These are phyloP conservation scores for Bombycilla garrulus DNA, from an alignment of 2,113 vertebrate species.

Conservation along the genomic window DNA sequence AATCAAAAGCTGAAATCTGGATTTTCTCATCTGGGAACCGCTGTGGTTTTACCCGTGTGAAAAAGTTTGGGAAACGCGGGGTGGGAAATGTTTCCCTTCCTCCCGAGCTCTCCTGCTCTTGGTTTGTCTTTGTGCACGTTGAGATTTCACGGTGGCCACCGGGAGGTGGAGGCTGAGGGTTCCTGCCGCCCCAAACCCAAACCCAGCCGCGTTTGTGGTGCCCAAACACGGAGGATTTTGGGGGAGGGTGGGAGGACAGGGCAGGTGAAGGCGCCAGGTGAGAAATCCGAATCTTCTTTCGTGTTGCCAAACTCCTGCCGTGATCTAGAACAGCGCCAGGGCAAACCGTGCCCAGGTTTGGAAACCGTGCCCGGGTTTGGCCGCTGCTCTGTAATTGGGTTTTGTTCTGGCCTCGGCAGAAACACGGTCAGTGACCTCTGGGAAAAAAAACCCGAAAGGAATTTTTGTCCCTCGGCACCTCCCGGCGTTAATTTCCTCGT, in stretches of 20 bases:
- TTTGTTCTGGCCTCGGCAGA: neutral
- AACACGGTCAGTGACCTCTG: rapidly evolving
- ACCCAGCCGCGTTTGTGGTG: neutral
- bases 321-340: neutral
- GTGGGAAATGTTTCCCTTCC: neutral
- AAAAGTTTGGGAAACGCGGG: neutral
- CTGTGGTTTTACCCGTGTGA: neutral
- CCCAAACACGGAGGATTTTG: rapidly evolving
- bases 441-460: neutral
- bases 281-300: neutral
- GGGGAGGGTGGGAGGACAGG: neutral
- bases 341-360: neutral
- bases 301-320: neutral
- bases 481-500: rapidly evolving
- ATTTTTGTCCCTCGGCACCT: neutral
- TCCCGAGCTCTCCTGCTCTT: neutral
- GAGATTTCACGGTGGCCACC: neutral
- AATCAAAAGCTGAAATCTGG: neutral
- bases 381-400: neutral
- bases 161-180: neutral
- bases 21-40: neutral
- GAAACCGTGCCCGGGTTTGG: neutral
- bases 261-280: neutral
- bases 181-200: rapidly evolving
- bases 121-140: neutral